Evolutionary conservation across 2,888 invertebrate species (phyloP), one percentile per base, ranked within the genome.

Genomic region (Mongoloraphidia duomilia): DNA sequence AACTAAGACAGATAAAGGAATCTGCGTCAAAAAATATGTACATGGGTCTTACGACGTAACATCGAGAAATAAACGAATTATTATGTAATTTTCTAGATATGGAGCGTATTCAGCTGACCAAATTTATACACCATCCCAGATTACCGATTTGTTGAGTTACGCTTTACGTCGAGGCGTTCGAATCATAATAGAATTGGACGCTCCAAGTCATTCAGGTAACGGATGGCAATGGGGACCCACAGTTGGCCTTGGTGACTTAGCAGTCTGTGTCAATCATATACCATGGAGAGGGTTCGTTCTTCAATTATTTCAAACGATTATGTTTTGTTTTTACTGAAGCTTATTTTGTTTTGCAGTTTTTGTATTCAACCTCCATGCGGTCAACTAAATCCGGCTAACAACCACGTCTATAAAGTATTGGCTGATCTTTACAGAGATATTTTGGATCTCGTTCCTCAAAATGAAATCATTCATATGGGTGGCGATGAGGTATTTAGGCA

Each of bases 281-380:
- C 81, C 82, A 0, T 90, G 87, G 87, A 72, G 82, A 2, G 65
- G 70, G 0, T 40, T 8, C 8, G 14, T 35, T 13, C 6, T 11
- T 34, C 26, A 34, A 39, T 9, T 39, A 39, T 8, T 9, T 12
- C 39, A 38, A 12, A 38, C n/a, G n/a, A n/a, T n/a, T 39, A 8
- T 43, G 3, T 26, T 17, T 34, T 43, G 34, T 33, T 33, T 45
- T 17, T 6, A 14, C 9, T 14, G 14, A 45, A 2, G 8, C 10
- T 44, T 35, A 35, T 14, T 12, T 37, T 14, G 12, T 2, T 12
- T 44, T 45, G 36, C 33, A 45, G 45, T 13, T 76, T 70, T 53
- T 90, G 90, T 61, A 76, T 85, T 47, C 82, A 89, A 61, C 87
- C 90, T 2, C 90, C 90, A 0, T 91, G 90, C 58, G 89, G 90